phyloP scores from a whole-genome alignment of 1,140 invertebrate species.

The Octopus bimaculoides region DNA sequence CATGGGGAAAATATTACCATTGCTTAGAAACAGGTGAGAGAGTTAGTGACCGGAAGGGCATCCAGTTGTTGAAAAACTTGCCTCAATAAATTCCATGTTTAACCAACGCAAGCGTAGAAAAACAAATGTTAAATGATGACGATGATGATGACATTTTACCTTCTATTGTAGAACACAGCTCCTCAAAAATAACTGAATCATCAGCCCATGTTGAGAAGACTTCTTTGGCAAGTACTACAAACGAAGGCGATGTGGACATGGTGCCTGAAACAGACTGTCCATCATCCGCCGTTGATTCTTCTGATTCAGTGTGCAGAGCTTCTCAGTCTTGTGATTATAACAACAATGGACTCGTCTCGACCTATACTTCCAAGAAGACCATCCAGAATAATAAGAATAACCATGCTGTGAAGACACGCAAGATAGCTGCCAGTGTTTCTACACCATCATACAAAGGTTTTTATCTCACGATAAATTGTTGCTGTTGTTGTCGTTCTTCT shows the following conservation, averaged over 20 bases:
- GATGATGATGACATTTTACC: background rate
- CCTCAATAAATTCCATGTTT: no score
- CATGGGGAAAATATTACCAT: no score
- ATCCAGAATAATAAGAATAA: no score
- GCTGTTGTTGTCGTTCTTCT: background rate
- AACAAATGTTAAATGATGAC: background rate
- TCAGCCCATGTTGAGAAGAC: background rate
- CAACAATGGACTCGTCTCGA: no score
- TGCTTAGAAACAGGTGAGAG: no score
- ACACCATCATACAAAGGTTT: conserved; percentile 47
- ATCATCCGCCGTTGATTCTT: conserved; percentile 12
- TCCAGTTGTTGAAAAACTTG: no score
- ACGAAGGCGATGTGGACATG: conserved; percentile 15
- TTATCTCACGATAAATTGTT: background rate
- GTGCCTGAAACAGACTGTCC: background rate
- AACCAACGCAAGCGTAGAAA: no score
- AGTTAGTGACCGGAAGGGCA: no score
- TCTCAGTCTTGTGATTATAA: no score
- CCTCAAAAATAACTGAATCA: background rate
- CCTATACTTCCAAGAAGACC: no score
- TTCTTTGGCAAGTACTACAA: conserved; percentile 17
- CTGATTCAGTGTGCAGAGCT: no score
- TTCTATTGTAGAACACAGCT: background rate
- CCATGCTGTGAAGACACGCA: conserved; percentile 29
- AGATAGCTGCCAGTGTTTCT: conserved; percentile 44